Percentiles rank a stretch among this genome's conserved stretches.
phyloP scores from a whole-genome alignment of 1,140 invertebrate genomes.

The Gerris buenoi region DNA sequence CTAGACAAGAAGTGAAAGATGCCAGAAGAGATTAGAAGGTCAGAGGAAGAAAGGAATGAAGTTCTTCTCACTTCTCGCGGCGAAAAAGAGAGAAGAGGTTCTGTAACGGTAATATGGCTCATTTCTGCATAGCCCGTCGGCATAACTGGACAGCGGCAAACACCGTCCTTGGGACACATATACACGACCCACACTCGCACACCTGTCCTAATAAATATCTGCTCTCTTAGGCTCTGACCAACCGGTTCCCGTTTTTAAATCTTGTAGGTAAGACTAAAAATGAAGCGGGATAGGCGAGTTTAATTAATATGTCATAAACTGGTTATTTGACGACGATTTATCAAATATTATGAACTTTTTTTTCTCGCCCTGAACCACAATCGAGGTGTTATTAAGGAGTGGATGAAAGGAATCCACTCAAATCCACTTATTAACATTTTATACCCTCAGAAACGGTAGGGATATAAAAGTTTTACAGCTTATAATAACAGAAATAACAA shows the following conservation, averaged over 20 bases:
- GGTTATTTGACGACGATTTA: not conserved
- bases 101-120: not conserved
- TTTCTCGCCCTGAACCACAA: not conserved
- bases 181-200: not conserved
- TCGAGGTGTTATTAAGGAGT: too few species aligned
- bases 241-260: not conserved
- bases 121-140: not conserved
- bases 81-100: not conserved
- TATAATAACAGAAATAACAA: not conserved
- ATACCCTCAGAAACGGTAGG: too few species aligned
- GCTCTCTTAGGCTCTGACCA: not conserved
- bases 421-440: too few species aligned
- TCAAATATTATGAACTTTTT: not conserved
- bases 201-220: not conserved
- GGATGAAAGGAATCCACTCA: too few species aligned
- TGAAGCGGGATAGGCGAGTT: not conserved
- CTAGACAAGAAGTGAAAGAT: not conserved
- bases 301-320: not conserved
- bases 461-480: too few species aligned
- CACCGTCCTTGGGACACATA: not conserved
- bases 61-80: not conserved
- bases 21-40: not conserved
- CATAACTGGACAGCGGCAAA: not conserved
- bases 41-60: not conserved
- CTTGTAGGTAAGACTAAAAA: not conserved